Conservation (phyloP, 2,113 vertebrate genomes). For the Pan paniscus region DNA sequence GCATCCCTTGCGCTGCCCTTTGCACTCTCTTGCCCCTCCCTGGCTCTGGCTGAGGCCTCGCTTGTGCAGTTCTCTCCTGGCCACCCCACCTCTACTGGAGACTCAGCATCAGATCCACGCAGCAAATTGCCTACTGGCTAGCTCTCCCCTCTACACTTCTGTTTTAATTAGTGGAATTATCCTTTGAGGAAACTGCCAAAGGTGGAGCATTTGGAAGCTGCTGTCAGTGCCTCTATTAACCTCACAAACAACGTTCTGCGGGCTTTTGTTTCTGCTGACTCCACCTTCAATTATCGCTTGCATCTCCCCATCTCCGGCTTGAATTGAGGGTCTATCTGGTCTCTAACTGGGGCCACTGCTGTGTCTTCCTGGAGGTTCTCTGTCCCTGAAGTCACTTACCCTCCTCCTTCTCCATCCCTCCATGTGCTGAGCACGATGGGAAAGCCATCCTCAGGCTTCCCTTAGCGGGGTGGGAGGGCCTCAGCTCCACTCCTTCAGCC, state of each 20-base stretch:
- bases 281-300: not conserved
- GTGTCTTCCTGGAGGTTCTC: accelerated
- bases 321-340: not conserved
- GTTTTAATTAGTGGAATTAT: not conserved
- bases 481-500: accelerated
- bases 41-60: accelerated
- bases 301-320: not conserved
- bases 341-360: accelerated
- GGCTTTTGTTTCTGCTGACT: accelerated
- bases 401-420: too few relatives aligned
- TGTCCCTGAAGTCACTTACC: too few relatives aligned
- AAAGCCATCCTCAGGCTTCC: accelerated
- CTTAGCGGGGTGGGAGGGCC: accelerated
- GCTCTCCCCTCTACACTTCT: accelerated
- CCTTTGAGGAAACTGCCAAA: not conserved
- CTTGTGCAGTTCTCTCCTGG: not conserved
- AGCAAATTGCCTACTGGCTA: accelerated
- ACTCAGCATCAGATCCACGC: accelerated
- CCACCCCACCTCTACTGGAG: accelerated
- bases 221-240: accelerated
- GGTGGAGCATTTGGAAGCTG: accelerated
- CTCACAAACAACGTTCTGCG: accelerated
- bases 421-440: accelerated
- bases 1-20: accelerated
- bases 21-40: not conserved